These are phyloP conservation scores for Trisateles emortualis DNA, from an alignment of 2,888 invertebrate genomes.

Conservation along the genomic window DNA sequence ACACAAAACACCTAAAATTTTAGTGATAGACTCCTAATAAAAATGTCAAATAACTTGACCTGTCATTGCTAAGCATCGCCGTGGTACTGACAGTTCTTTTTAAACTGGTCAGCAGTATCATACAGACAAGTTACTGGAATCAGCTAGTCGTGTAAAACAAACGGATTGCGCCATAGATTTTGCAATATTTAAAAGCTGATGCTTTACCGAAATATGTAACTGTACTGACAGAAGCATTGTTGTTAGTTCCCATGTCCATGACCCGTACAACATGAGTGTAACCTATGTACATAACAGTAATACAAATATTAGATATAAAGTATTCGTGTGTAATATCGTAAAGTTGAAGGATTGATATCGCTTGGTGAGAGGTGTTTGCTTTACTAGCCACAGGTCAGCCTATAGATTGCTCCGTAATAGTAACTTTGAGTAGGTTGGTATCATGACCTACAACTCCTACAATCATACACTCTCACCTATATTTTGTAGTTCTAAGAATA, in stretches of 20 bases:
- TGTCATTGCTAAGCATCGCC: background rate
- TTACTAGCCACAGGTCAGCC: constrained; percentile 23
- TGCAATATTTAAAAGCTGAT: constrained; percentile 47
- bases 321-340: constrained; percentile 15
- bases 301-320: constrained; percentile 16
- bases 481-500: background rate
- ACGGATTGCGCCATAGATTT: constrained; percentile 52
- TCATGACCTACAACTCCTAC: constrained; percentile 21
- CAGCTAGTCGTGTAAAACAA: constrained; percentile 55
- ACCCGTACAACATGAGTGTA: constrained; percentile 49
- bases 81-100: background rate
- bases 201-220: constrained; percentile 34
- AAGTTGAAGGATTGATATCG: constrained; percentile 26
- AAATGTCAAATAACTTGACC: background rate
- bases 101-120: background rate
- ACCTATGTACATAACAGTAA: constrained; percentile 33
- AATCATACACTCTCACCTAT: background rate
- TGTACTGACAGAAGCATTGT: constrained; percentile 40
- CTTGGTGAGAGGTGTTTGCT: constrained; percentile 36
- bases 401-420: constrained; percentile 24
- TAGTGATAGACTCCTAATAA: too few species aligned
- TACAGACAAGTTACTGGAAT: background rate
- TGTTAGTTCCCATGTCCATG: constrained; percentile 64
- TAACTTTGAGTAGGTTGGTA: constrained; percentile 24
- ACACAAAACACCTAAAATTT: too few species aligned